Percentiles rank a stretch among this genome's conserved stretches.
These are phyloP conservation scores for Erpetoichthys calabaricus DNA, from an alignment of 2,797 vertebrate species.

Conservation along the genomic window DNA sequence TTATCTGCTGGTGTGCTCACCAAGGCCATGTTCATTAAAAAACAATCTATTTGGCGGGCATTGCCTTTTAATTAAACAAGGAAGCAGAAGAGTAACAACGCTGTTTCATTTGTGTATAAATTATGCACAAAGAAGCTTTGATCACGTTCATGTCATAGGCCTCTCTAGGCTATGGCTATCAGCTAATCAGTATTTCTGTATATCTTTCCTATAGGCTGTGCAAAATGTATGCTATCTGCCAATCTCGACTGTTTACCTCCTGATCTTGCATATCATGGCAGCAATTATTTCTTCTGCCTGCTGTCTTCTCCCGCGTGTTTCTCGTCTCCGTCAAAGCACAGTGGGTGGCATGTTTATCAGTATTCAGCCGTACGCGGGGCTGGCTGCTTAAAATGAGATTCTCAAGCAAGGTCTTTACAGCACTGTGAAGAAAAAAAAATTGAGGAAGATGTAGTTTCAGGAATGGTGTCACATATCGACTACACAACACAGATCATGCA, in stretches of 20 bases:
- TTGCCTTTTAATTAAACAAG: too few species aligned
- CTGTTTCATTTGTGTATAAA: too few species aligned
- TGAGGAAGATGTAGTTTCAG: background rate
- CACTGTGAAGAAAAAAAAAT: conserved; percentile 33
- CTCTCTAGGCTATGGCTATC: background rate
- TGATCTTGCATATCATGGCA: background rate
- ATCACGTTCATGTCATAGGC: background rate
- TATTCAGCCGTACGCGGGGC: conserved; percentile 11
- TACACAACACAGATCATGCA: conserved; percentile 29
- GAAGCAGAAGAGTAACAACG: too few species aligned
- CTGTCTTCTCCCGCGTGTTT: conserved; percentile 25
- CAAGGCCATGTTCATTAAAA: too few species aligned
- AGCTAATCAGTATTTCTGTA: background rate
- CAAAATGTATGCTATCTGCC: background rate
- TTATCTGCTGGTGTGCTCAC: too few species aligned
- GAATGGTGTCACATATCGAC: background rate
- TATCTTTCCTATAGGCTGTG: background rate
- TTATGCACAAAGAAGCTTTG: background rate
- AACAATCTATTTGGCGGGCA: too few species aligned
- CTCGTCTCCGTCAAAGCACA: conserved; percentile 23
- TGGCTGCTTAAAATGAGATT: conserved; percentile 16
- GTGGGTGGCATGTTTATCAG: conserved; percentile 9
- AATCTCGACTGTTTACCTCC: background rate
- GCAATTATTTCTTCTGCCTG: conserved; percentile 19
- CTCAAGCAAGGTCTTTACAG: conserved; percentile 30